These are phyloP conservation scores for Triplophysa bombifrons DNA, from an alignment of 2,797 vertebrate genomes.

Conservation along the genomic window DNA sequence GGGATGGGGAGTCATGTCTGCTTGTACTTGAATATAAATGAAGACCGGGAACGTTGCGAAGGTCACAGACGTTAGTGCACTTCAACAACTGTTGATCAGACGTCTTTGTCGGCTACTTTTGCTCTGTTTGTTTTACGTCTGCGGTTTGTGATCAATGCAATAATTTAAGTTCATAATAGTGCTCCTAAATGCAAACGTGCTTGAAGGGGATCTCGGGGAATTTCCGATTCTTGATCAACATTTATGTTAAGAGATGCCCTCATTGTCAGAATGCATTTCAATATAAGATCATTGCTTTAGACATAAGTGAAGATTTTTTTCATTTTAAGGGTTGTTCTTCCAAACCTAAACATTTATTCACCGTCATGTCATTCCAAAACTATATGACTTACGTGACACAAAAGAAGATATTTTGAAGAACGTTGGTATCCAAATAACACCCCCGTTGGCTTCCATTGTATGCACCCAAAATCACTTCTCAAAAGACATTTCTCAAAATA, in stretches of 20 bases:
- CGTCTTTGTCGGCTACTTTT: neutral
- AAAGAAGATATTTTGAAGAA: no score
- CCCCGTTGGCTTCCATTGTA: no score
- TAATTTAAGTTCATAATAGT: neutral
- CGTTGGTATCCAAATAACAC: no score
- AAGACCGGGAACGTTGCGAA: constrained; percentile 10
- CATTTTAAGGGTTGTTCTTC: no score
- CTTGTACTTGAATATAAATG: constrained; percentile 37
- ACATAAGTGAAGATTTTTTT: neutral
- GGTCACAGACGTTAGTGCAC: constrained; percentile 14
- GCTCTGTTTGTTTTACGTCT: neutral
- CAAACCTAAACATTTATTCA: no score
- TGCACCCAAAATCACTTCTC: no score
- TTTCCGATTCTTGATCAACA: neutral
- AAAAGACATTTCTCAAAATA: no score
- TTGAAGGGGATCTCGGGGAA: neutral
- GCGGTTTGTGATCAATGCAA: neutral
- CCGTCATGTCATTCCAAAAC: no score
- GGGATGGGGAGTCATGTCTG: neutral
- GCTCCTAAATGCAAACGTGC: neutral
- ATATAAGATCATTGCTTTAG: neutral
- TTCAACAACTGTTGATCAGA: constrained; percentile 11
- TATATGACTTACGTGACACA: no score
- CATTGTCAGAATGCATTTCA: neutral
- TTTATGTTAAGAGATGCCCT: neutral